Evolutionary conservation across 2,797 vertebrate genomes (phyloP), one percentile per base, ranked within the genome.

Genomic region (Cyprinella venusta): DNA sequence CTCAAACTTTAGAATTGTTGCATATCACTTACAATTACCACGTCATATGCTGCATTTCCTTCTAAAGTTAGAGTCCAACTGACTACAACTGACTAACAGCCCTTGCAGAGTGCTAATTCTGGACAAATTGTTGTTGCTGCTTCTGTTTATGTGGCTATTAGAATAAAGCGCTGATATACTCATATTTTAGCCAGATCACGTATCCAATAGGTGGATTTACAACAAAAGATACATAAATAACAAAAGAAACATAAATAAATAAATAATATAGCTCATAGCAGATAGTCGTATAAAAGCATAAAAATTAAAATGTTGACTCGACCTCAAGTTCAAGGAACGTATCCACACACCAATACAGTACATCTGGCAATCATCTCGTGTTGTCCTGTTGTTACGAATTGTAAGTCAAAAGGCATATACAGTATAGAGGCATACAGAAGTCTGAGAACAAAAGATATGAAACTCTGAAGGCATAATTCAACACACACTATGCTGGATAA

Each of bases 391-490:
- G 13, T 63, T 63, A 19, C 19, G 24, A 61, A 61, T 61, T 59
- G 30, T 65, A 81, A 74, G 52, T 40, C n/a, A n/a, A 26, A 61
- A 74, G 40, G 40, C 30, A 36, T 21, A 48, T 45, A 48, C 19
- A 48, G 42, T 38, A 40, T 38, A 30, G 9, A 30, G 36, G 48
- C 61, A 42, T 56, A 42, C 45, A 67, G n/a, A 30, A 18, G 21
- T 82, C 48, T 76, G 48, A 40, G 33, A 61, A 33, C 8, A 16
- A 80, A 54, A 67, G 9, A 65, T 65, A 75, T 6, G 1, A 33
- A 76, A 82, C 71, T 76, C 71, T 56, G 36, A 82, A 67, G n/a
- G 48, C 71, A 82, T 82, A 75, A 75, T 82, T 82, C 71, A 76
- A 54, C 80, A 75, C 18, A 21, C 18, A 64, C 42, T 26, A 16